phyloP scores from a whole-genome alignment of 1,140 invertebrate genomes.

The Trialeurodes vaporariorum region DNA sequence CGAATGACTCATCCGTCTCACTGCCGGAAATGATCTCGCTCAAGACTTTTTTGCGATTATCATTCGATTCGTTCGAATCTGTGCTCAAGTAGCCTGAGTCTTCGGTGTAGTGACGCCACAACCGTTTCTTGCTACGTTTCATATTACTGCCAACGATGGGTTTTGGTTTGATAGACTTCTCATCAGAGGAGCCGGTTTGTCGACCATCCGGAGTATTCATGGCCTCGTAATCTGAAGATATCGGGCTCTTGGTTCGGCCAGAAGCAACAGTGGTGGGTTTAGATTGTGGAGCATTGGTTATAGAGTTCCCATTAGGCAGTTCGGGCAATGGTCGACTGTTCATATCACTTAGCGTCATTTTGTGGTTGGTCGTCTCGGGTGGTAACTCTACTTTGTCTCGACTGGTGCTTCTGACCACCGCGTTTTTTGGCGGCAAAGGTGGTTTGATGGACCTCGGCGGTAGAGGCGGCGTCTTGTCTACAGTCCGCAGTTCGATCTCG shows the following conservation, averaged over 20 bases:
- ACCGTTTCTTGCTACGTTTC: not conserved
- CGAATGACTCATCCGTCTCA: slow-evolving; percentile 66
- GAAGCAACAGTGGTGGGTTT: slow-evolving; percentile 29
- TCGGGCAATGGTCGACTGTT: slow-evolving; percentile 18
- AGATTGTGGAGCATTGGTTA: not conserved
- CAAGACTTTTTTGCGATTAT: not conserved
- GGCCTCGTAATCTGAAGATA: slow-evolving; percentile 36
- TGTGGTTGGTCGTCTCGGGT: slow-evolving; percentile 5
- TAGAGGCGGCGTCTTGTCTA: slow-evolving; percentile 24
- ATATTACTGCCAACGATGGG: not conserved
- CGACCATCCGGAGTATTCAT: slow-evolving; percentile 2
- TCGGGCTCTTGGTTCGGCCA: slow-evolving; percentile 33
- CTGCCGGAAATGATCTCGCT: slow-evolving; percentile 34
- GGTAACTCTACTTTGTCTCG: slow-evolving; percentile 15
- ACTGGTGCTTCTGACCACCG: slow-evolving; percentile 30
- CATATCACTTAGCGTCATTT: slow-evolving; percentile 21
- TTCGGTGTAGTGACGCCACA: slow-evolving; percentile 17
- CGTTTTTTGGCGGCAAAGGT: slow-evolving; percentile 29
- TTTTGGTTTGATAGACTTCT: not conserved
- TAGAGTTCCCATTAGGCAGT: slow-evolving; percentile 24
- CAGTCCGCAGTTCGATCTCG: slow-evolving; percentile 22
- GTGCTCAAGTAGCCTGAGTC: slow-evolving; percentile 26
- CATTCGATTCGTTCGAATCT: slow-evolving; percentile 15
- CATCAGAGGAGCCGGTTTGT: not conserved
- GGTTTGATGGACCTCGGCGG: slow-evolving; percentile 29